phyloP scores from a whole-genome alignment of 1,140 invertebrate species.

The Zaprionus africanus region DNA sequence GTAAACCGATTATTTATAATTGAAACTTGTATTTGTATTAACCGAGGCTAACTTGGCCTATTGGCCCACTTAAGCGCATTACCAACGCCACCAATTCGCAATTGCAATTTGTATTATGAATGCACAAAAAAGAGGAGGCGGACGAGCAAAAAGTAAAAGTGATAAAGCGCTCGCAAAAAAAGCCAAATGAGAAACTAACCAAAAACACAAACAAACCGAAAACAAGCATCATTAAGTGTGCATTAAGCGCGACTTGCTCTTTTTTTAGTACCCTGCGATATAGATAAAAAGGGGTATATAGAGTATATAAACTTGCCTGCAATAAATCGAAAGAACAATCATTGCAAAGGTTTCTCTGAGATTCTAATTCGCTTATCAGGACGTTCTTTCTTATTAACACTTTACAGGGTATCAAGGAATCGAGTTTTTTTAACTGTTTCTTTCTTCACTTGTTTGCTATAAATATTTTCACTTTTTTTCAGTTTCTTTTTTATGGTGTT shows the following conservation, averaged over 20 bases:
- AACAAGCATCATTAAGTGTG: constrained; percentile 14
- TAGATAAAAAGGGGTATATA: too few species aligned
- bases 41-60: not conserved
- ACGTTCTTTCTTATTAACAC: too few species aligned
- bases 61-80: constrained; percentile 40
- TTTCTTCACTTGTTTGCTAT: not conserved
- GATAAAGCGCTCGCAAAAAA: constrained; percentile 5
- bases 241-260: constrained; percentile 15
- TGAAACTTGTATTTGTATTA: constrained; percentile 20
- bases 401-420: not conserved
- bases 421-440: not conserved
- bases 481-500: not conserved
- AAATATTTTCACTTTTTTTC: not conserved
- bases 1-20: constrained; percentile 46
- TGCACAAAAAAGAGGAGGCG: constrained; percentile 1
- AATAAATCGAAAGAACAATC: too few species aligned
- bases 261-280: not conserved
- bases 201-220: not conserved
- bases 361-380: too few species aligned
- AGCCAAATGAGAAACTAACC: not conserved
- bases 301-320: too few species aligned
- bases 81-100: constrained; percentile 26
- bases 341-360: too few species aligned
- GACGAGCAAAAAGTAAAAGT: constrained; percentile 12
- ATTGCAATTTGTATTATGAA: constrained; percentile 45